Evolutionary conservation across 1,140 invertebrate species (phyloP).

Genomic region (Vollenhovia emeryi): DNA sequence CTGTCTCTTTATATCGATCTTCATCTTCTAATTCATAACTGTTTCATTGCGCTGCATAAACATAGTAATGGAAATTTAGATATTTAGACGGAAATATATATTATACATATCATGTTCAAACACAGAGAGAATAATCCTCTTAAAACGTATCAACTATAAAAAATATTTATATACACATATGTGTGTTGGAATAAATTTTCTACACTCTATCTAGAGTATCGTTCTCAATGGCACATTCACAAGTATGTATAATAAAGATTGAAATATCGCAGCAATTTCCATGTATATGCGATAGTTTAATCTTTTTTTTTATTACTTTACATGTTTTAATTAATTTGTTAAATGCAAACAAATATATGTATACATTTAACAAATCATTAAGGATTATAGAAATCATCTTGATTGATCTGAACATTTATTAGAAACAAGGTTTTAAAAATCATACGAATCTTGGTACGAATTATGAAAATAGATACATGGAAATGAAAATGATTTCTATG

Average conservation of each 20-base stretch:
- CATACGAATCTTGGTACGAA: constrained; percentile 41
- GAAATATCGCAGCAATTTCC: constrained; percentile 23
- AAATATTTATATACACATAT: constrained; percentile 65
- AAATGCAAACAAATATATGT: neutral
- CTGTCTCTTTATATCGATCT: neutral
- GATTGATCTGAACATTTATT: constrained; percentile 21
- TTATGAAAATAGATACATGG: constrained; percentile 49
- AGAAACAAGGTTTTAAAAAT: constrained; percentile 16
- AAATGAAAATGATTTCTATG: constrained; percentile 77
- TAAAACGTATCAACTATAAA: constrained; percentile 47
- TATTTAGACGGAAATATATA: neutral
- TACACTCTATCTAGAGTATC: constrained; percentile 65
- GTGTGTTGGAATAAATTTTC: constrained; percentile 63
- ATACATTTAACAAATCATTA: constrained; percentile 50
- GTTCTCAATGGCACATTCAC: constrained; percentile 64
- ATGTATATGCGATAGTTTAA: constrained; percentile 23
- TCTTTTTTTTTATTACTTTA: constrained; percentile 13
- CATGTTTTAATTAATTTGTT: constrained; percentile 34
- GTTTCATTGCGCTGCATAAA: neutral
- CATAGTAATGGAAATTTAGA: neutral
- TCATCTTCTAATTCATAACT: neutral
- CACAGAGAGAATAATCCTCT: constrained; percentile 11
- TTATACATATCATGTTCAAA: constrained; percentile 5
- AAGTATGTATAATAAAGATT: constrained; percentile 59
- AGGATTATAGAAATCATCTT: constrained; percentile 71